A percentile compares a stretch with the other conserved stretches of the same genome.
phyloP scores from a whole-genome alignment of 2,888 invertebrate genomes.

The Rambutsinella grinnellia region DNA sequence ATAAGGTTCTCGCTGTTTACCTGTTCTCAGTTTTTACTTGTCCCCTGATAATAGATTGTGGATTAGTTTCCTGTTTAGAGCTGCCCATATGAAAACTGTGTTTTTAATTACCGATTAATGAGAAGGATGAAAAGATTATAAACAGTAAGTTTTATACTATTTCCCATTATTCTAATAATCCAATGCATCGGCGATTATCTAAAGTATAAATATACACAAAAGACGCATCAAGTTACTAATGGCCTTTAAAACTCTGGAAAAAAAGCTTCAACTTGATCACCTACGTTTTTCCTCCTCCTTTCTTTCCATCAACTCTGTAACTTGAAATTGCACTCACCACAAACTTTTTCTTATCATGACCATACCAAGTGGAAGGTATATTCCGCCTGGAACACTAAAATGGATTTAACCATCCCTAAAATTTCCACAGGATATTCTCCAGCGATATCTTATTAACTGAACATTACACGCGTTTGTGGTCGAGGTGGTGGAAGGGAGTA shows the following conservation, averaged over 20 bases:
- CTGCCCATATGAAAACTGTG: not conserved
- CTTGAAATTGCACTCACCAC: not conserved
- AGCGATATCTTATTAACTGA: not conserved
- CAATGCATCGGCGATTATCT: too few relatives aligned
- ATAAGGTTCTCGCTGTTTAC: too few relatives aligned
- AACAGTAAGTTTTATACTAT: too few relatives aligned
- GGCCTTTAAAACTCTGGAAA: too few relatives aligned
- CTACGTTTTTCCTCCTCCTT: not conserved
- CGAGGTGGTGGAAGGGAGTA: not conserved
- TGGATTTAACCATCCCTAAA: not conserved
- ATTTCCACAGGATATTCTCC: not conserved
- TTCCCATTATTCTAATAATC: too few relatives aligned
- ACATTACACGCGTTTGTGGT: not conserved
- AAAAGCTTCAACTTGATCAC: not conserved
- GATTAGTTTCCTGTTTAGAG: not conserved
- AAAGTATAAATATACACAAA: too few relatives aligned
- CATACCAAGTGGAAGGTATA: not conserved
- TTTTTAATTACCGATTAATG: not conserved
- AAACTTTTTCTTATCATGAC: not conserved
- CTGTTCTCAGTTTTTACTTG: too few relatives aligned
- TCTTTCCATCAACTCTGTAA: not conserved
- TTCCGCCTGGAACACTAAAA: not conserved
- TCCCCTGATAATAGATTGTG: too few relatives aligned
- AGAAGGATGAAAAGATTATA: not conserved
- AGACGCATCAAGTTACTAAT: too few relatives aligned